These are phyloP conservation scores for Gallirallus australis DNA, from an alignment of 2,797 vertebrate genomes.

Conservation along the genomic window DNA sequence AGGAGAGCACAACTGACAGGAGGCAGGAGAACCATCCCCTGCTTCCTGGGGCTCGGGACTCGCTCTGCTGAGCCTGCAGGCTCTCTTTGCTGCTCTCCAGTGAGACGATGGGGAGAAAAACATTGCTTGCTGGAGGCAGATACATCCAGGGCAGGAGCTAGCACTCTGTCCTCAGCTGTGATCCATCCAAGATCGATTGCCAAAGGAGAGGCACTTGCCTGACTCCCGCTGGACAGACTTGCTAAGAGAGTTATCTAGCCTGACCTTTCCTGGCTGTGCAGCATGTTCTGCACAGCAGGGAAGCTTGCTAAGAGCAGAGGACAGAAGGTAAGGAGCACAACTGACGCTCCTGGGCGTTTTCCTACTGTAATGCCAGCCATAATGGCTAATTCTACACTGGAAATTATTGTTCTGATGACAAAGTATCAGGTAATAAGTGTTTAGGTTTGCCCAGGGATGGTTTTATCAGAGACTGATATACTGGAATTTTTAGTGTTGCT, in stretches of 20 bases:
- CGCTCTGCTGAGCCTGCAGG: background rate
- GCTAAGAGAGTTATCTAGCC: background rate
- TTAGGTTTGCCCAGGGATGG: background rate
- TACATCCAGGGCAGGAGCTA: background rate
- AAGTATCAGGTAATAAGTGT: background rate
- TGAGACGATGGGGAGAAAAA: background rate
- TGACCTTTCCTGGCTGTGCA: background rate
- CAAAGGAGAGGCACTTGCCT: background rate
- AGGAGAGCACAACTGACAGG: background rate
- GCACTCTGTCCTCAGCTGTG: background rate
- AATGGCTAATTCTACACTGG: background rate
- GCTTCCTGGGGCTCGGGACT: background rate
- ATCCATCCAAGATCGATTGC: accelerated
- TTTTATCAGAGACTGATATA: background rate
- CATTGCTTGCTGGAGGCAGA: background rate
- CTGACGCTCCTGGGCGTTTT: background rate
- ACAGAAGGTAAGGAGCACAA: background rate
- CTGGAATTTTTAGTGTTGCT: background rate
- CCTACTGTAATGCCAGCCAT: background rate
- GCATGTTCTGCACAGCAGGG: background rate
- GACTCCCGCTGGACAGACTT: background rate
- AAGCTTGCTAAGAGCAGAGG: background rate
- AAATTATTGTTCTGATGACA: background rate
- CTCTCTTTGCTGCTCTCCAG: background rate
- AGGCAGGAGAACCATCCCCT: background rate